Evolutionary conservation across 2,797 vertebrate species (phyloP).

Genomic region (Lateolabrax maculatus): DNA sequence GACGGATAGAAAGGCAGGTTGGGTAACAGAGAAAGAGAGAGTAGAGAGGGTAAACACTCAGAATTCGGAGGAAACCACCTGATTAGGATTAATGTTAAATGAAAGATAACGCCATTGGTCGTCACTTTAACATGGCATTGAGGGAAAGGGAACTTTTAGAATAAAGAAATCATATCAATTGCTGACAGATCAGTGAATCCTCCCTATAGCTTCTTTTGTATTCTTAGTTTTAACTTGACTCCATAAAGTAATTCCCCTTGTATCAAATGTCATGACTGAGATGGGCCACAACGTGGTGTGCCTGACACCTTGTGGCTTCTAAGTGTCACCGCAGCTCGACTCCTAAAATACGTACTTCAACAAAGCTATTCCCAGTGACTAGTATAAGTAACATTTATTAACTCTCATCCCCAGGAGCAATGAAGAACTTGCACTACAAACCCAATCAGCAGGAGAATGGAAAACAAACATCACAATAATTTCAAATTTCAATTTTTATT

Average conservation of each 20-base stretch:
- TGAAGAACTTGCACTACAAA: background rate
- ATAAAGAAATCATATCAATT: background rate
- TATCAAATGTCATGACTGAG: constrained; percentile 11
- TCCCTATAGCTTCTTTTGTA: background rate
- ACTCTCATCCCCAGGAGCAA: background rate
- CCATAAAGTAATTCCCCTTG: background rate
- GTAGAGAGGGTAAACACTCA: background rate
- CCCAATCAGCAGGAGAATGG: background rate
- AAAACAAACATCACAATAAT: constrained; percentile 53
- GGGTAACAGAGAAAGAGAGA: background rate
- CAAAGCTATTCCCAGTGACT: background rate
- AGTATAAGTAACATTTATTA: background rate
- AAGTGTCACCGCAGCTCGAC: constrained; percentile 19
- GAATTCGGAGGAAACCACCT: background rate
- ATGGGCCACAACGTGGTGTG: constrained; percentile 12
- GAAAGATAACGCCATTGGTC: background rate
- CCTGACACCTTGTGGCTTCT: constrained; percentile 78
- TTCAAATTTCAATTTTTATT: constrained; percentile 87
- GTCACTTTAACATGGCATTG: background rate
- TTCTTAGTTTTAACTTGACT: background rate
- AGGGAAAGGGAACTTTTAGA: background rate
- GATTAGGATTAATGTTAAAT: background rate
- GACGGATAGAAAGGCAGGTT: constrained; percentile 14
- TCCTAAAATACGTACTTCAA: rapidly evolving
- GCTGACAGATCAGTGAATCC: background rate